Base-by-base conservation (phyloP, 1,140 invertebrate species). In the Drosophila tristis region DNA sequence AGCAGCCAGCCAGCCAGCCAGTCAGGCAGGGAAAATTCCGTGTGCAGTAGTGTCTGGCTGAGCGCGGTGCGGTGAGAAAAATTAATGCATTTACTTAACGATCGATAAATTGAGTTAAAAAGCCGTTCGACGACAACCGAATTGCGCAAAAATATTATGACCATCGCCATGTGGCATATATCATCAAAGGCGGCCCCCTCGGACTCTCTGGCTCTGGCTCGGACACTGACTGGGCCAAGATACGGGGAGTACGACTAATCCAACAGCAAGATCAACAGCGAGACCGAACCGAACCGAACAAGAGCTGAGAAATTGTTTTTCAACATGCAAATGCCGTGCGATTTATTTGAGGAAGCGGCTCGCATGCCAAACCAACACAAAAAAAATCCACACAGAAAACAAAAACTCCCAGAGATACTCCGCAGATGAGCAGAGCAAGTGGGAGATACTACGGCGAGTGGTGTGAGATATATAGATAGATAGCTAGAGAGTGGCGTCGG, bases 131-230 rank as follows among this genome's bases (percentile, higher is more conserved):
- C 82, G 84, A 89, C 82, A 87, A 87, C 84, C 79, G 84, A 84
- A 87, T 87, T 87, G 82, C 82, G 84, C 84, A 87, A 87, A 87
- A 87, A 87, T 87, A 89, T 87, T 87, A 87, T 84, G 84, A 89
- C 79, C 84, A 79, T 79, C 84, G 79, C 59, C 84, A 72, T 85
- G 80, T 82, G 79, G 79, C 64, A 75, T 66, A 81, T 81, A 82
- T 85, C 81, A 82, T 85, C 81, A 85, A 87, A 85, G 81, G 81
- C 81, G 73, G 71, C 66, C 77, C 67, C 56, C 51, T 45, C 23
- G 48, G 44, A 67, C 0, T n/a, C n/a, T n/a, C n/a, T n/a, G n/a
- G n/a, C n/a, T n/a, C n/a, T n/a, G n/a, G n/a, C 51, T 45, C 23
- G 48, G 44, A 67, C 0, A 11, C 11, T 4, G 35, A 47, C 44